phyloP scores from a whole-genome alignment of 2,113 vertebrate species.

The Stigmatopora argus region DNA sequence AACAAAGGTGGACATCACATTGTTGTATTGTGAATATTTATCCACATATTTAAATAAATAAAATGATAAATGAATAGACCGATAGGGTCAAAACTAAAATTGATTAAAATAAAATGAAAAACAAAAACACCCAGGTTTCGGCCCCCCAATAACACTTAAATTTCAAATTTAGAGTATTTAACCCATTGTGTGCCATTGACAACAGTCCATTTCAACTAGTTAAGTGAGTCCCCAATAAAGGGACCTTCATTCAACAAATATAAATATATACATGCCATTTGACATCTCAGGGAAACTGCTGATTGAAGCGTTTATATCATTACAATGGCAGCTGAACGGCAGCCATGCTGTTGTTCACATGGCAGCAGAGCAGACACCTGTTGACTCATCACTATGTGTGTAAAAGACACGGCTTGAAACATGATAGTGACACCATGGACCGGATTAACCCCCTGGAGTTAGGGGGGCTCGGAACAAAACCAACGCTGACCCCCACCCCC shows the following conservation, averaged over 20 bases:
- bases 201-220: too few relatives aligned
- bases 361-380: background rate
- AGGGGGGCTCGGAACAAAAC: background rate
- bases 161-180: too few relatives aligned
- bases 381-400: slow-evolving; percentile 1
- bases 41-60: too few relatives aligned
- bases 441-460: background rate
- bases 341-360: background rate
- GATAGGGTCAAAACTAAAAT: too few relatives aligned
- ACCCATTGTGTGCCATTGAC: too few relatives aligned
- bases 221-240: too few relatives aligned
- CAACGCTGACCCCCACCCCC: background rate
- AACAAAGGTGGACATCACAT: too few relatives aligned
- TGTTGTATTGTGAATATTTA: too few relatives aligned
- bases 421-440: background rate
- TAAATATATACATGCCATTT: background rate
- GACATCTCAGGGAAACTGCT: background rate
- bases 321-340: background rate
- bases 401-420: background rate
- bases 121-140: too few relatives aligned
- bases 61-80: too few relatives aligned
- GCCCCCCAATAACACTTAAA: too few relatives aligned
- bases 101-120: too few relatives aligned
- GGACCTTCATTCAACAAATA: background rate
- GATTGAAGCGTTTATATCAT: background rate